phyloP scores from a whole-genome alignment of 2,113 vertebrate species.

The Tachuris rubrigastra region DNA sequence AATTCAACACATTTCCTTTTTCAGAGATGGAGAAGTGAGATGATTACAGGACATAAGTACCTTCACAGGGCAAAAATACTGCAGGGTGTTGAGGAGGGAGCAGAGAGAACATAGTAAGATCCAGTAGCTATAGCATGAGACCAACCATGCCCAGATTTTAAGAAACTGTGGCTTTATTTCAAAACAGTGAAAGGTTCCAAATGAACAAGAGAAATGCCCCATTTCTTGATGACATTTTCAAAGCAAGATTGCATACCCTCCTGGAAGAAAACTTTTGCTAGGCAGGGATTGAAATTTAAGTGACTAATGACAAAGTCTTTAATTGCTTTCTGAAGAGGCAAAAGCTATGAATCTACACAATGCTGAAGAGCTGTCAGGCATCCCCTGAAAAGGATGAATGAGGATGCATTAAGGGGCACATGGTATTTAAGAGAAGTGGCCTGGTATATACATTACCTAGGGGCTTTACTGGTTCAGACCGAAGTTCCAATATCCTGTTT shows the following conservation, averaged over 20 bases:
- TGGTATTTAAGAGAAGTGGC: background rate
- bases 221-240: background rate
- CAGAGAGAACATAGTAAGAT: background rate
- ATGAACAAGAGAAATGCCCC: background rate
- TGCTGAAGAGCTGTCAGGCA: background rate
- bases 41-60: background rate
- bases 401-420: background rate
- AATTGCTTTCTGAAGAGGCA: background rate
- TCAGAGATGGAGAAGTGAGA: background rate
- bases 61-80: background rate
- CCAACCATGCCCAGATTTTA: background rate
- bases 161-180: background rate
- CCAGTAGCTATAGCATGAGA: fast-evolving
- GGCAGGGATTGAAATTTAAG: background rate
- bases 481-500: background rate
- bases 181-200: background rate
- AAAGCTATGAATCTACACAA: background rate
- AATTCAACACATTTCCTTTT: background rate
- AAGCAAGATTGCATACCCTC: background rate
- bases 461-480: background rate
- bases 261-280: background rate
- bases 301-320: background rate
- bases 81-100: background rate
- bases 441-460: background rate
- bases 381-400: background rate